Percentiles rank a stretch among this genome's conserved stretches.
Evolutionary conservation across 2,113 vertebrate species (phyloP).

Genomic region (Eudyptes chrysolophus): DNA sequence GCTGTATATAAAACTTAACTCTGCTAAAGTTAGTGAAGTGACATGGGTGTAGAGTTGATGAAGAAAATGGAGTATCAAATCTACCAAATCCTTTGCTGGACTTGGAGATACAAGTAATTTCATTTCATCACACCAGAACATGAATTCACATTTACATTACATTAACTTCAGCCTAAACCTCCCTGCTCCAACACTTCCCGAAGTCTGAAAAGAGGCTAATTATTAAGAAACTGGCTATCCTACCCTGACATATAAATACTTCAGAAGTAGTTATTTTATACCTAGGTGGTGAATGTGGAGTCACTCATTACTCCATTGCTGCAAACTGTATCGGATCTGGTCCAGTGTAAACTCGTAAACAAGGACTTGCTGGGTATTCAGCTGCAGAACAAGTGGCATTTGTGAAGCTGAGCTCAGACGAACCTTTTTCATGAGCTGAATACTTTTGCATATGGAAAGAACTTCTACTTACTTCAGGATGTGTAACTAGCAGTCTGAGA

Average conservation of each 20-base stretch:
- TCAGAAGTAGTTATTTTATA: background rate
- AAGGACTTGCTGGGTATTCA: background rate
- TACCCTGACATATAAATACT: background rate
- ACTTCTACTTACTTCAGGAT: background rate
- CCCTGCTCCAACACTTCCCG: background rate
- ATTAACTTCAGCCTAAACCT: background rate
- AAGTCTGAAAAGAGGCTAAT: background rate
- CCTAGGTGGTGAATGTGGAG: background rate
- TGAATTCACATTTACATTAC: background rate
- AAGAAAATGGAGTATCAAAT: background rate
- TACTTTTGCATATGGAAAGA: background rate
- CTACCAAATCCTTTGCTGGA: background rate
- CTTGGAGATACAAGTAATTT: background rate
- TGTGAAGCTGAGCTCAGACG: background rate
- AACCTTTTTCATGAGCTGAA: background rate
- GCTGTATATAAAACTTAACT: background rate
- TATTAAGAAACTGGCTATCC: conserved; percentile 13
- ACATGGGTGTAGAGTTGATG: background rate
- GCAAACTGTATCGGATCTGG: background rate
- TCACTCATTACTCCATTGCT: background rate
- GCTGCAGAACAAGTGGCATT: background rate
- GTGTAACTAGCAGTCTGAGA: background rate
- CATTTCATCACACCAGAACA: background rate
- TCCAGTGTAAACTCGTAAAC: conserved; percentile 33
- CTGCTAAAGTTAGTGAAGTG: background rate